Conservation (phyloP, 2,113 vertebrate species). For the Oryzias curvinotus region DNA sequence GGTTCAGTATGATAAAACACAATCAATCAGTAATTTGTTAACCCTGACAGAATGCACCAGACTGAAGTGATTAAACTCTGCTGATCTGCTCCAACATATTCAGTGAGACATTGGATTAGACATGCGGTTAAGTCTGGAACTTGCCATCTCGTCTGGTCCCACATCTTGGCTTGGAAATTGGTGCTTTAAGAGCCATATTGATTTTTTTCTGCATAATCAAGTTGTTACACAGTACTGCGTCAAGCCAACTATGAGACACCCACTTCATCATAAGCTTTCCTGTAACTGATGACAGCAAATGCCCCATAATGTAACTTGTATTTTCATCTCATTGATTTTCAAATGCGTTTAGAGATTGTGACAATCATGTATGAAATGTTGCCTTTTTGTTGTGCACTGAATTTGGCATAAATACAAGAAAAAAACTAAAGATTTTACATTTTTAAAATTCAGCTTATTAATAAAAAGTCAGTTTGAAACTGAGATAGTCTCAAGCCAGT, state of each 20-base stretch:
- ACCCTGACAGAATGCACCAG: neutral
- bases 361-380: neutral
- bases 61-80: neutral
- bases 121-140: neutral
- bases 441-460: no score
- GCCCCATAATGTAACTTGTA: neutral
- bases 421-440: no score
- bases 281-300: neutral
- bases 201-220: constrained; percentile 5
- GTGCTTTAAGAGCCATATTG: neutral
- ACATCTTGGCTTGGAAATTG: neutral
- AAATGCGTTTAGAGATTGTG: neutral
- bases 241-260: neutral
- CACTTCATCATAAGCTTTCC: neutral
- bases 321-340: neutral
- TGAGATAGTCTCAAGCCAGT: no score
- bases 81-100: neutral
- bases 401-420: neutral
- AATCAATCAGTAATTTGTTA: neutral
- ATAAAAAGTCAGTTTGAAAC: no score
- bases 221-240: neutral
- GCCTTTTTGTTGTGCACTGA: neutral
- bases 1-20: neutral
- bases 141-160: neutral
- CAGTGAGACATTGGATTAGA: constrained; percentile 1